Base-by-base conservation (phyloP, 2,888 invertebrate genomes). In the Tinea trinotella region DNA sequence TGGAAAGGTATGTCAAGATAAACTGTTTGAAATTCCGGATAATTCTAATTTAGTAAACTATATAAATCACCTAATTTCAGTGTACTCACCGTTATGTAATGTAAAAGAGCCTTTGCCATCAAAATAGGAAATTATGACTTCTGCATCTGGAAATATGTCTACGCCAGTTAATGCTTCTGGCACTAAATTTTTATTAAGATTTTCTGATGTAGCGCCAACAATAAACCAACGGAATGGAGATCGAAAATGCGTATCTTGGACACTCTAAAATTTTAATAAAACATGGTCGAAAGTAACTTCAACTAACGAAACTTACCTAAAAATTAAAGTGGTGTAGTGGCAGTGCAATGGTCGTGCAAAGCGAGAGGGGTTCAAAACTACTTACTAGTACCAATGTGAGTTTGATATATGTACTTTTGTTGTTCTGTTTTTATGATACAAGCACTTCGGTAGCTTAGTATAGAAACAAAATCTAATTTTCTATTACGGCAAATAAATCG, bases 181-280 rank as follows among this genome's bases (percentile, higher is more conserved):
- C 40, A 75, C 24, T 13, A 13, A 12, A n/a, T 10, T 7, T n/a
- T 15, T 24, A n/a, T 22, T 57, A 9, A 61, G 53, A 15, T 54
- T 59, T 6, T 61, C 56, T n/a, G 40, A 22, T 22, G 35, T 22
- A 1, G 55, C 57, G 19, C 61, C 60, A 7, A 82, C 59, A 0
- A 84, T 56, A 30, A 85, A 66, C 84, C 83, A 83, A 52, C 76
- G 74, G 58, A 70, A 79, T 0, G 80, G 79, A 1, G 74, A 67
- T 50, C 71, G 66, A 54, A 79, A 76, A 54, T 67, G 64, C 10
- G 65, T 66, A 54, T 60, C 57, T 56, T 61, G 20, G 52, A 59
- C 65, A 56, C 66, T 71, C 79, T 79, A 54, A 53, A 36, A 52
- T n/a, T n/a, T n/a, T n/a, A n/a, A n/a, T n/a, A n/a, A n/a, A n/a